phyloP scores from a whole-genome alignment of 1,140 invertebrate species.

The Macrosteles quadrilineatus region DNA sequence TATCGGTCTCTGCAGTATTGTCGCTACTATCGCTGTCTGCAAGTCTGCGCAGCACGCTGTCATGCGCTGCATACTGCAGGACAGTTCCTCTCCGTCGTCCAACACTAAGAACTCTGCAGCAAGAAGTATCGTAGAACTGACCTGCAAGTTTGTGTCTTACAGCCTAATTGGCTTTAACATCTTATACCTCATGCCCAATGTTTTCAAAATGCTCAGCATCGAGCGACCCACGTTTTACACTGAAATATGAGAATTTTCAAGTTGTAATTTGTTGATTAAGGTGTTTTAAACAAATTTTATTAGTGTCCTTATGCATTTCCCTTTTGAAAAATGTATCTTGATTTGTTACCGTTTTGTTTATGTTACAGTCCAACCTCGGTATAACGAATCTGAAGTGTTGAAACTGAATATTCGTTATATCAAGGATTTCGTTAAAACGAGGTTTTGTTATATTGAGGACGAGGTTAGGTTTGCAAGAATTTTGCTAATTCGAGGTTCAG shows the following conservation, averaged over 20 bases:
- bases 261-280: not conserved
- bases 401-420: too few species aligned
- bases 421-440: too few species aligned
- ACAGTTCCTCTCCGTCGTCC: slow-evolving; percentile 61
- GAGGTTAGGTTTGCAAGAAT: too few species aligned
- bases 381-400: too few species aligned
- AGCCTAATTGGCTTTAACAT: slow-evolving; percentile 74
- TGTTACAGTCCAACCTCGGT: too few species aligned
- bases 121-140: slow-evolving; percentile 72
- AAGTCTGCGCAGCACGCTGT: slow-evolving; percentile 69
- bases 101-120: slow-evolving; percentile 45
- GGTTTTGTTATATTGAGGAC: too few species aligned
- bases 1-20: slow-evolving; percentile 70
- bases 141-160: slow-evolving; percentile 79
- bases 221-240: slow-evolving; percentile 81
- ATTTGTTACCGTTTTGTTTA: too few species aligned
- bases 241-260: slow-evolving; percentile 63
- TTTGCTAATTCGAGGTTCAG: too few species aligned
- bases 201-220: slow-evolving; percentile 74
- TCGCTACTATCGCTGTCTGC: slow-evolving; percentile 65
- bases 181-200: slow-evolving; percentile 72
- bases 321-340: too few species aligned
- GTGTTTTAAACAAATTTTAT: too few species aligned
- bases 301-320: too few species aligned
- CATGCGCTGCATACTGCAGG: slow-evolving; percentile 66